Percentiles rank a stretch among this genome's conserved stretches.
phyloP scores from a whole-genome alignment of 2,888 invertebrate species.

The Ditylenchus weischeri region DNA sequence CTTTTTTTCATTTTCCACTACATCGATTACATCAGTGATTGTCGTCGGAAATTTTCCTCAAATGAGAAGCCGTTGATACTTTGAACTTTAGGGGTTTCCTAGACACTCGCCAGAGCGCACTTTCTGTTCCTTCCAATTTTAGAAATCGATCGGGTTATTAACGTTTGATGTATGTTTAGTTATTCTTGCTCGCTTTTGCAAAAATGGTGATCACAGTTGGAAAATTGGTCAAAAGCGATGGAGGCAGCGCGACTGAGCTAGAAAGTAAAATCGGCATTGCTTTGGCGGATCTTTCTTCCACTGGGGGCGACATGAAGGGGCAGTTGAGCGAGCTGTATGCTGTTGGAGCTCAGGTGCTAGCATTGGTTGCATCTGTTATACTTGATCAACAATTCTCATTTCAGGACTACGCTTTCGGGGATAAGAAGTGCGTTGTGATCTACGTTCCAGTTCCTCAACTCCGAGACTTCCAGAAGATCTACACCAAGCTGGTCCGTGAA shows the following conservation, averaged over 20 bases:
- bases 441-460: conserved; percentile 98
- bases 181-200: no score
- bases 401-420: conserved; percentile 78
- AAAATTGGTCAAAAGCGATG: conserved; percentile 32
- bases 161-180: no score
- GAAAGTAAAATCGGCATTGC: conserved; percentile 64
- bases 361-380: conserved; percentile 33
- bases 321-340: conserved; percentile 90
- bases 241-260: conserved; percentile 50
- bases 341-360: conserved; percentile 75
- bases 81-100: no score
- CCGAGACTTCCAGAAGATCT: conserved; percentile 94
- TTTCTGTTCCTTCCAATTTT: no score
- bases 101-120: no score
- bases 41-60: no score
- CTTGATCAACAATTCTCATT: conserved; percentile 24
- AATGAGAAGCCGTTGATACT: no score
- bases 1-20: no score
- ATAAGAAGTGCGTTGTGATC: conserved; percentile 94
- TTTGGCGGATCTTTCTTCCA: conserved; percentile 89
- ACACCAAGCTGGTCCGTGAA: conserved; percentile 90
- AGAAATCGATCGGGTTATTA: no score
- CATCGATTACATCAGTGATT: no score
- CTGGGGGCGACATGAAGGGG: conserved; percentile 85
- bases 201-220: no score